Base-by-base conservation (phyloP, 2,888 invertebrate species). In the Cantharis lateralis region DNA sequence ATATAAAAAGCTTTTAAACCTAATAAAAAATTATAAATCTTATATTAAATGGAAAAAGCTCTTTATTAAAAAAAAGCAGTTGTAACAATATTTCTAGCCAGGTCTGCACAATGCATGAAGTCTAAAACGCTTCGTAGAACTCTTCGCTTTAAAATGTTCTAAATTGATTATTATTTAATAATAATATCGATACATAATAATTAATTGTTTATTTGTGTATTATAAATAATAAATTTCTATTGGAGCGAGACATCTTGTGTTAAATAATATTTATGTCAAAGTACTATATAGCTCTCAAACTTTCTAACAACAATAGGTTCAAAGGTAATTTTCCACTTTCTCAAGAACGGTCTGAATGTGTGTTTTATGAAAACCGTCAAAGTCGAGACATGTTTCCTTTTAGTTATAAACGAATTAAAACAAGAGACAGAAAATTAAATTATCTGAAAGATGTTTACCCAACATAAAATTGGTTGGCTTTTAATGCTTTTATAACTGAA, bases 231-330 rank as follows among this genome's bases (percentile, higher is more conserved):
- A 85, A 85, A 84, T 84, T 81, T 84, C 83, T 85, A 79, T 84
- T 86, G 10, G 84, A 84, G 84, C 83, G 84, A 83, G 81, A 71
- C 80, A 81, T 80, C 85, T 82, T 85, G 85, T 85, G 86, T 86
- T 84, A 83, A 85, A 85, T 85, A 86, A 86, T 86, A 86, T 86
- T 86, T 85, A 85, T 85, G 85, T 86, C 86, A 85, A 84, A 82
- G 82, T 82, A 84, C 85, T 84, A 84, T 84, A 84, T 84, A 85
- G 84, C 85, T 85, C 85, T 85, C 84, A 82, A 84, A 85, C 84
- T 85, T 84, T 84, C 85, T 84, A 81, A 86, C 85, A 86, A 86
- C 85, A 86, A 86, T 86, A 82, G 85, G 80, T 82, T 84, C 82
- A 79, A 79, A 83, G 82, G 82, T 84, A 84, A 83, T 84, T 75